Conservation (phyloP, 2,888 invertebrate species). For the Hyppa rectilinea region DNA sequence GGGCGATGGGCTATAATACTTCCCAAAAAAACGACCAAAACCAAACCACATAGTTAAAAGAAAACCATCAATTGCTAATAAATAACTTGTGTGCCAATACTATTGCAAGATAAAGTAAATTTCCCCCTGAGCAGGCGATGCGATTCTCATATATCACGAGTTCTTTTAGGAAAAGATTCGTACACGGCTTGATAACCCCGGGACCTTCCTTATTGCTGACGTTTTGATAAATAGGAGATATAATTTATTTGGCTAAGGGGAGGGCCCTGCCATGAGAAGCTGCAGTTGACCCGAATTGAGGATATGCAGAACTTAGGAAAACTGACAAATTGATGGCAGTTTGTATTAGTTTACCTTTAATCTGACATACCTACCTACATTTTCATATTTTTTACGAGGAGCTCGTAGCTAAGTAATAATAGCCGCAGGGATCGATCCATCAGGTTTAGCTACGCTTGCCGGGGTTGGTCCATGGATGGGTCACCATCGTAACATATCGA, state of each 20-base stretch:
- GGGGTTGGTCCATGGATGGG: too few species aligned
- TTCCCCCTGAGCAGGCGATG: conserved; percentile 36
- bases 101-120: conserved; percentile 41
- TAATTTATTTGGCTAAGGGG: conserved; percentile 49
- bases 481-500: too few species aligned
- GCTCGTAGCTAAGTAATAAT: too few species aligned
- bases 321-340: not conserved
- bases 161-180: conserved; percentile 46
- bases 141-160: conserved; percentile 61
- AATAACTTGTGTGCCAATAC: conserved; percentile 18
- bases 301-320: not conserved
- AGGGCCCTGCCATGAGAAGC: not conserved
- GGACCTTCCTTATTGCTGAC: conserved; percentile 63
- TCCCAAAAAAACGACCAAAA: not conserved
- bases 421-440: too few species aligned
- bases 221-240: conserved; percentile 65
- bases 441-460: too few species aligned
- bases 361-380: too few species aligned
- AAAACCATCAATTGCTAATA: conserved; percentile 14
- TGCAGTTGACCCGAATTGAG: conserved; percentile 23
- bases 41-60: not conserved
- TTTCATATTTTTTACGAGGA: too few species aligned
- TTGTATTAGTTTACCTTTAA: not conserved
- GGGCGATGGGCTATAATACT: not conserved
- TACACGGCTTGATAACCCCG: conserved; percentile 51